Evolutionary conservation across 2,113 vertebrate species (phyloP), one percentile per base, ranked within the genome.

Genomic region (Triplophysa tibetana): DNA sequence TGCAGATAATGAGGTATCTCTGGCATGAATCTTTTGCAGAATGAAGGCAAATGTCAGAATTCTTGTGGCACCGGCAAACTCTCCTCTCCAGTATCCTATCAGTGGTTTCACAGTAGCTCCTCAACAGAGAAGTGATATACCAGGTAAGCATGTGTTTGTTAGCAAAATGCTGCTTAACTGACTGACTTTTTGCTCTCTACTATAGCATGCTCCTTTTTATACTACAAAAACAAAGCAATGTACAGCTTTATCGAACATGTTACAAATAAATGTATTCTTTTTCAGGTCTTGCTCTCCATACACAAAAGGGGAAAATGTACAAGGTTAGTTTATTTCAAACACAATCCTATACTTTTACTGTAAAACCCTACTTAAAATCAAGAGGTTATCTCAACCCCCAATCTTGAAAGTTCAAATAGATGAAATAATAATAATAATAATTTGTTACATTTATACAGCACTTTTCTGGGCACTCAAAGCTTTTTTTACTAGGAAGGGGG

Each of bases 251-350:
- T n/a, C 13, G 1, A 14, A n/a, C 13, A 13, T n/a, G 2, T 26
- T 17, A 33, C 26, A 33, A 29, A 17, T 43, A 1, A 17, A 13
- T 43, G 21, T 12, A 41, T 41, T 43, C 9, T 1, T 13, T 82
- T 84, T 26, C 78, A 69, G 67, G 23, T 19, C 67, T 69, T 2
- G 45, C 67, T 17, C 23, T 70, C 17, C 3, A 52, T 26, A 52
- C 23, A 29, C 23, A 29, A 70, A 50, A 70, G 45, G 26, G 14
- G 1, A 9, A 50, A 16, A 2, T 17, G 1, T 69, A 69, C 66
- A 70, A 70, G 67, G 23, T 69, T 9, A 0, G 54, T 21, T 58
- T n/a, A n/a, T n/a, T 21, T n/a, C 38, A 23, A 23, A 68, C 38
- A 43, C 38, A 45, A 7, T 4, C 41, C n/a, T 48, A 38, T 38